phyloP scores from a whole-genome alignment of 2,888 invertebrate species.

The Papilio gigon region DNA sequence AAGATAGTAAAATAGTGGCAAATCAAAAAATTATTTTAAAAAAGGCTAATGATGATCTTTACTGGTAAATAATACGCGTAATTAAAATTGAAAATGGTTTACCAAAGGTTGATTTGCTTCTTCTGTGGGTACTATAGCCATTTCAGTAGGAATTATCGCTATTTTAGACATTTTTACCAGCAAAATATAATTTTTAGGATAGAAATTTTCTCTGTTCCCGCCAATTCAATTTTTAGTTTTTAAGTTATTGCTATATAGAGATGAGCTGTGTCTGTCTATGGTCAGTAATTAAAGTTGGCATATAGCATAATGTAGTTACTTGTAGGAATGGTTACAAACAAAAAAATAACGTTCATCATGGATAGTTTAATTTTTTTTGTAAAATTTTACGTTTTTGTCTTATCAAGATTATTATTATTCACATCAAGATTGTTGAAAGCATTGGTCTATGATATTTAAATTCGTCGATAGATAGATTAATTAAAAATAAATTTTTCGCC shows the following conservation, averaged over 20 bases:
- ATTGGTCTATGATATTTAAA: no score
- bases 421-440: no score
- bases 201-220: constrained; percentile 17
- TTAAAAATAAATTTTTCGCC: no score
- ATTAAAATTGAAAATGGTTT: constrained; percentile 39
- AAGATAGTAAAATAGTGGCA: no score
- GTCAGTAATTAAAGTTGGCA: not conserved
- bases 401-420: no score
- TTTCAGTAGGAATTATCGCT: constrained; percentile 62
- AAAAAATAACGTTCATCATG: not conserved
- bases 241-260: no score
- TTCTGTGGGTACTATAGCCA: constrained; percentile 66
- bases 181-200: constrained; percentile 17
- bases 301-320: not conserved
- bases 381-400: no score
- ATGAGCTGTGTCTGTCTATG: not conserved
- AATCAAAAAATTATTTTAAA: not conserved
- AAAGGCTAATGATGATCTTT: not conserved
- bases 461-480: no score
- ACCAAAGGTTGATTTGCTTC: constrained; percentile 63
- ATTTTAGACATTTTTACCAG: constrained; percentile 53
- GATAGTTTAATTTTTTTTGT: not conserved
- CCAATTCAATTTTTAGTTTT: not conserved
- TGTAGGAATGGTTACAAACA: not conserved
- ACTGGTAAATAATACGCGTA: not conserved